Conservation (phyloP, 2,113 vertebrate species). For the Heterocephalus glaber region DNA sequence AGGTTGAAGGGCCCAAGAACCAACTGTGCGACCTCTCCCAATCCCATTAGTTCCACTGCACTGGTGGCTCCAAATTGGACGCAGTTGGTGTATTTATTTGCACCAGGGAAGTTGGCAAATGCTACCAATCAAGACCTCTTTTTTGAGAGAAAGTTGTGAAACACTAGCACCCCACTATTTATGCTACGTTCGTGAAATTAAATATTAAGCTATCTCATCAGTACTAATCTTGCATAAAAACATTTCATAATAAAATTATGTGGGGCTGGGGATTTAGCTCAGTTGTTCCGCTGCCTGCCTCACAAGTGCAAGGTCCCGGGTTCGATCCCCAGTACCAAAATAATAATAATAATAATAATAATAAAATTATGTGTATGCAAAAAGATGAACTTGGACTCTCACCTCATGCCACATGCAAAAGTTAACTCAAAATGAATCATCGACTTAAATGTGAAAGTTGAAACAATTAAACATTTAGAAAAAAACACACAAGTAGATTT, state of each 20-base stretch:
- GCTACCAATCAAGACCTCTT: not conserved
- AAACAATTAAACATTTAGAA: conserved; percentile 28
- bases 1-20: not conserved
- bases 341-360: no score
- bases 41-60: not conserved
- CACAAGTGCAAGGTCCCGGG: no score
- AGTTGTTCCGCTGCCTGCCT: no score
- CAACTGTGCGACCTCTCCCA: not conserved
- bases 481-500: not conserved
- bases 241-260: not conserved
- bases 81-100: not conserved
- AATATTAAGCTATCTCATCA: not conserved
- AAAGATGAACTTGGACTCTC: not conserved
- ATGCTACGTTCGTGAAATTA: not conserved
- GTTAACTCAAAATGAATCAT: not conserved
- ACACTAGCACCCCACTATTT: not conserved
- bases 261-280: no score
- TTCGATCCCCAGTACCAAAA: no score
- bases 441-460: not conserved
- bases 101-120: not conserved
- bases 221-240: not conserved
- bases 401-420: not conserved
- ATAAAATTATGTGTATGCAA: not conserved
- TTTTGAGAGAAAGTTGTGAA: not conserved
- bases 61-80: not conserved